Evolutionary conservation across 1,140 invertebrate genomes (phyloP).

Genomic region (Micrasema minimum): DNA sequence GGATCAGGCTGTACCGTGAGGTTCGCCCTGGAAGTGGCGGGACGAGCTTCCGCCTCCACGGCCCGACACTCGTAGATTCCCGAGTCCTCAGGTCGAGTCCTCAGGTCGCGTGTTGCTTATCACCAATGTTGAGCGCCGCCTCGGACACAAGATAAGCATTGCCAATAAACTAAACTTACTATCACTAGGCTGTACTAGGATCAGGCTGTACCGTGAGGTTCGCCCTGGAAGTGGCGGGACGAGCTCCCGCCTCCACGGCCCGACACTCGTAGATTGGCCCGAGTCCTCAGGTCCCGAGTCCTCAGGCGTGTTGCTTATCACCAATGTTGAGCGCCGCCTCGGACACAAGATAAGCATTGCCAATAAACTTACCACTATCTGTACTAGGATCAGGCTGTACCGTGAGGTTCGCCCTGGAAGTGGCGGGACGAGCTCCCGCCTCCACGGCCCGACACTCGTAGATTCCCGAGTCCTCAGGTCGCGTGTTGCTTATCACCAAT

Average conservation of each 20-base stretch:
- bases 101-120: constrained; percentile 75
- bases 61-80: constrained; percentile 81
- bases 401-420: constrained; percentile 70
- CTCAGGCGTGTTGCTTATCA: constrained; percentile 75
- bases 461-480: constrained; percentile 74
- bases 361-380: constrained; percentile 65
- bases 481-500: constrained; percentile 77
- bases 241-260: constrained; percentile 68
- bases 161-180: constrained; percentile 67
- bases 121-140: constrained; percentile 81
- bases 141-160: constrained; percentile 56
- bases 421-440: constrained; percentile 68
- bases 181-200: constrained; percentile 62
- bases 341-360: constrained; percentile 6
- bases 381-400: constrained; percentile 66
- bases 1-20: constrained; percentile 67
- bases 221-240: constrained; percentile 68
- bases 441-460: constrained; percentile 78
- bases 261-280: constrained; percentile 79
- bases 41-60: constrained; percentile 65
- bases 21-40: constrained; percentile 69
- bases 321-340: constrained; percentile 81
- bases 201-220: constrained; percentile 69
- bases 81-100: constrained; percentile 76
- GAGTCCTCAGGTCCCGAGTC: constrained; percentile 74